Conservation (phyloP, 2,113 vertebrate genomes). For the Balaeniceps rex region DNA sequence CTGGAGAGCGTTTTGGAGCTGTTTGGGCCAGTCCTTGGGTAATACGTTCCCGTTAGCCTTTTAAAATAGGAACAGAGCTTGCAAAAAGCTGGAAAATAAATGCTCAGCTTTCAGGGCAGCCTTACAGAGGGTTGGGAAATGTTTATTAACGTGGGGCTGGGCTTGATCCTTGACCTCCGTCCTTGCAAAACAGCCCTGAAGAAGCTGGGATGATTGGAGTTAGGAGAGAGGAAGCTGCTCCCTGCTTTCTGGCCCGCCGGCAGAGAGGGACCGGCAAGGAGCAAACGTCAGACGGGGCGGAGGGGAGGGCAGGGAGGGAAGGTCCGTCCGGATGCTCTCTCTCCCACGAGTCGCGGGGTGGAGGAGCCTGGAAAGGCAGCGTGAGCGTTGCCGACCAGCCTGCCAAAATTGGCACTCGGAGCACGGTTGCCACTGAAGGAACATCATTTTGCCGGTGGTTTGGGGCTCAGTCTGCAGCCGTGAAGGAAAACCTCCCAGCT, state of each 20-base stretch:
- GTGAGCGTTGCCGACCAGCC: neutral
- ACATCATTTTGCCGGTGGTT: neutral
- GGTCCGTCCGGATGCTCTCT: neutral
- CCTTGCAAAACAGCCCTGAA: neutral
- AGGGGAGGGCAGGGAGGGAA: neutral
- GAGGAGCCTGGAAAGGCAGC: neutral
- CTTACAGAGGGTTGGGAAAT: neutral
- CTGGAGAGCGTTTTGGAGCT: neutral
- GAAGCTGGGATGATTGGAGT: neutral
- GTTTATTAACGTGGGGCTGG: neutral
- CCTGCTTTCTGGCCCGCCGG: neutral
- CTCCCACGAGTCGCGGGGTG: neutral
- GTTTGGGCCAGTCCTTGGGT: neutral
- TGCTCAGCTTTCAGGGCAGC: neutral
- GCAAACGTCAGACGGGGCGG: neutral
- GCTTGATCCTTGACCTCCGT: neutral
- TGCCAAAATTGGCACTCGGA: neutral
- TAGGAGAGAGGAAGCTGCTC: slow-evolving; percentile 8
- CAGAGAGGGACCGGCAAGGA: neutral
- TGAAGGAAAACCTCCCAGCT: neutral
- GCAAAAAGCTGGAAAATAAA: neutral
- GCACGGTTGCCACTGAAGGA: neutral
- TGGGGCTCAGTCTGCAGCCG: neutral
- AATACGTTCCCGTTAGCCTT: neutral
- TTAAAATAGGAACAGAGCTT: neutral